Evolutionary conservation across 2,888 invertebrate species (phyloP).

Genomic region (Hoplodrina blanda): DNA sequence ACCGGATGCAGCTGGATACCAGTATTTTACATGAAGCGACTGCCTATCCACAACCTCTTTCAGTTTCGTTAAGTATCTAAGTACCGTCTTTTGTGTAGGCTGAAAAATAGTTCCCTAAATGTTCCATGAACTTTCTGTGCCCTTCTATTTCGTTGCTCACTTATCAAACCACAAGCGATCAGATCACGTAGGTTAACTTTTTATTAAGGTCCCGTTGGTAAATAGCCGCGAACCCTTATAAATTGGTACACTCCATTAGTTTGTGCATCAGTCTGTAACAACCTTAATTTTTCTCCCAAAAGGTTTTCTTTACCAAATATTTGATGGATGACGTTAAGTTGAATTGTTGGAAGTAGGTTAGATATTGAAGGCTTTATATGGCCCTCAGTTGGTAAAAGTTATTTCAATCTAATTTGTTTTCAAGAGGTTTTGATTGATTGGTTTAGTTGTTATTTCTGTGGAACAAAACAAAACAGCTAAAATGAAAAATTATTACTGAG

Average conservation of each 20-base stretch:
- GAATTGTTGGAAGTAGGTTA: background rate
- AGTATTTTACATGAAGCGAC: too few species aligned
- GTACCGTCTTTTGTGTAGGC: too few species aligned
- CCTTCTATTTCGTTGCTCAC: background rate
- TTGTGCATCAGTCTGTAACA: slow-evolving; percentile 29
- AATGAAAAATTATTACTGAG: too few species aligned
- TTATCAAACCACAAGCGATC: slow-evolving; percentile 24
- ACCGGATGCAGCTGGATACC: too few species aligned
- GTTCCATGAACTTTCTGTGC: slow-evolving; percentile 30
- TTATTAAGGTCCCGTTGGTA: slow-evolving; percentile 44
- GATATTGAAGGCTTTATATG: background rate
- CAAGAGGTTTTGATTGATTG: background rate
- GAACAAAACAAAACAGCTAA: background rate
- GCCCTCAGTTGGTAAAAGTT: background rate
- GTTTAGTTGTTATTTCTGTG: background rate
- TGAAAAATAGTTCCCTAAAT: background rate
- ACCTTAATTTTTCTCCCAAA: slow-evolving; percentile 17
- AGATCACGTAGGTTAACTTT: slow-evolving; percentile 38
- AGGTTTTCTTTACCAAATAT: slow-evolving; percentile 19
- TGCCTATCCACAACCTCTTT: too few species aligned
- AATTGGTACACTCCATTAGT: slow-evolving; percentile 47
- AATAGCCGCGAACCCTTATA: slow-evolving; percentile 47
- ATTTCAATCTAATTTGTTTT: background rate
- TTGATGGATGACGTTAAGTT: slow-evolving; percentile 10
- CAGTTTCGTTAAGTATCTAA: too few species aligned